phyloP scores from a whole-genome alignment of 1,140 invertebrate species.

The Drosophila mauritiana region DNA sequence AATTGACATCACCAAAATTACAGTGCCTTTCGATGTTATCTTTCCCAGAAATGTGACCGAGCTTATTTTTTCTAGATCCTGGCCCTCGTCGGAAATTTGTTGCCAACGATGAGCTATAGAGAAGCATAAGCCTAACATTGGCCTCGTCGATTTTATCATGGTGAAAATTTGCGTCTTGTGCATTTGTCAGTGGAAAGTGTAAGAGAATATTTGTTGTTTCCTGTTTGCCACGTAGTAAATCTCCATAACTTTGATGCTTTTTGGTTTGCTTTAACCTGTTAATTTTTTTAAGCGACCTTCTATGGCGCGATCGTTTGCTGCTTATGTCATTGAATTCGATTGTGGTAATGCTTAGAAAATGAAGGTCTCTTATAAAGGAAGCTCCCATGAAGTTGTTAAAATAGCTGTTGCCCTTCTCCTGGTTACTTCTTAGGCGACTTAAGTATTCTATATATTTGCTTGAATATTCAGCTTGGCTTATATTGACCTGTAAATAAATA shows the following conservation, averaged over 20 bases:
- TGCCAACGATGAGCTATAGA: conserved; percentile 65
- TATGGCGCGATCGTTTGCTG: conserved; percentile 28
- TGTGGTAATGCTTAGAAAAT: conserved; percentile 60
- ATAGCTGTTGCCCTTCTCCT: conserved; percentile 3
- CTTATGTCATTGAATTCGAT: conserved; percentile 50
- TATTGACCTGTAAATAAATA: conserved; percentile 69
- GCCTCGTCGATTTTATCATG: conserved; percentile 74
- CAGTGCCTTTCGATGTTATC: conserved; percentile 13
- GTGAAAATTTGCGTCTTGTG: conserved; percentile 34
- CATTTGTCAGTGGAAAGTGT: conserved; percentile 54
- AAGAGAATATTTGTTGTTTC: conserved; percentile 62
- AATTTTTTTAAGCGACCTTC: conserved; percentile 10
- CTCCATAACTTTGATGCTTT: conserved; percentile 1
- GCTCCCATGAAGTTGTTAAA: not conserved
- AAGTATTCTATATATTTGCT: conserved; percentile 80
- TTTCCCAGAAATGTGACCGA: conserved; percentile 5
- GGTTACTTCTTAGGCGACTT: conserved; percentile 39
- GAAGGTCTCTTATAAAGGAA: conserved; percentile 16
- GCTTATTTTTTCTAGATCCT: conserved; percentile 13
- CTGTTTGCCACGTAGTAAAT: not conserved
- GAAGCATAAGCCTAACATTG: conserved; percentile 73
- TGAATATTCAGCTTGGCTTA: conserved; percentile 78
- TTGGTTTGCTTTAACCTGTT: not conserved
- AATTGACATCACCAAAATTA: not conserved
- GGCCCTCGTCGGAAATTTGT: not conserved